These are phyloP conservation scores for Pelochelys cantorii DNA, from an alignment of 2,797 vertebrate species.

Conservation along the genomic window DNA sequence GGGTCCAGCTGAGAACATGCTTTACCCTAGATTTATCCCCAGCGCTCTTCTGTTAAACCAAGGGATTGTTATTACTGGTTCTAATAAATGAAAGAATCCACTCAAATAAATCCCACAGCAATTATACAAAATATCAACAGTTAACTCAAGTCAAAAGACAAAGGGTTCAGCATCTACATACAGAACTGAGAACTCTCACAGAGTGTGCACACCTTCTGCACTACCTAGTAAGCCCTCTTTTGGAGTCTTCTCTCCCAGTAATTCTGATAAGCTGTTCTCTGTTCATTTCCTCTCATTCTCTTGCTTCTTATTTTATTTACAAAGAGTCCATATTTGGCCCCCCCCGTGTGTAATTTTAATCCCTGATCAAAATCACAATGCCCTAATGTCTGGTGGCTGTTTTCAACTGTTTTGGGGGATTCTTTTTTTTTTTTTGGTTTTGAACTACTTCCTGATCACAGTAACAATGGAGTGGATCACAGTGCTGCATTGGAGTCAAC, in stretches of 20 bases:
- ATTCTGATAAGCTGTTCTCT: background rate
- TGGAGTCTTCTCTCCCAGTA: background rate
- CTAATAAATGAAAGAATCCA: background rate
- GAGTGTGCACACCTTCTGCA: background rate
- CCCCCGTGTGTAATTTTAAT: background rate
- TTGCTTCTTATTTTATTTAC: background rate
- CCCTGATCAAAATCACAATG: background rate
- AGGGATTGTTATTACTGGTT: background rate
- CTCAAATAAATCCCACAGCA: background rate
- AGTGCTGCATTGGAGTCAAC: background rate
- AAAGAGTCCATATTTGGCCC: background rate
- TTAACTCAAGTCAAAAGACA: background rate
- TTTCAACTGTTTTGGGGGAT: background rate
- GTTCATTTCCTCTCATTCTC: background rate
- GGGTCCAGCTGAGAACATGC: background rate
- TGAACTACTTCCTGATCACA: background rate
- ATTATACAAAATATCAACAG: background rate
- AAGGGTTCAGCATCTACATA: background rate
- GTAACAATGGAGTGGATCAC: conserved; percentile 9
- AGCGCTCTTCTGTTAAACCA: background rate
- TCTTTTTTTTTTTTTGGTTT: background rate
- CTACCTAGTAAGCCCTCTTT: background rate
- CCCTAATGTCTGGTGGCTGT: background rate
- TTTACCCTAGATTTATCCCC: background rate
- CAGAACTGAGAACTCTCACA: background rate